These are phyloP conservation scores for Saccostrea glomerata DNA, from an alignment of 1,140 invertebrate species.

Conservation along the genomic window DNA sequence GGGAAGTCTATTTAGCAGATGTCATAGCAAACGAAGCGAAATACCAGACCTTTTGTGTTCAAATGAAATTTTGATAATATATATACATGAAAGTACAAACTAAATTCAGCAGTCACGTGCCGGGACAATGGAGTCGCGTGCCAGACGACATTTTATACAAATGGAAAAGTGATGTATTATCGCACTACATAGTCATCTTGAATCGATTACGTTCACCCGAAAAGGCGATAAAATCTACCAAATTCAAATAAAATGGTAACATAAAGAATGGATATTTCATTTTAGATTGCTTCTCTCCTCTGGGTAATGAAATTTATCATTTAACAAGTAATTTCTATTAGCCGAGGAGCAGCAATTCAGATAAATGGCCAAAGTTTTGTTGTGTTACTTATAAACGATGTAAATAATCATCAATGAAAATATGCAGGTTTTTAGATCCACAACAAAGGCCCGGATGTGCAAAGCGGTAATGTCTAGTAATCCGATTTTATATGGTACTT, in stretches of 20 bases:
- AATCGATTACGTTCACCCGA: not conserved
- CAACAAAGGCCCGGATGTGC: not conserved
- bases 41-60: not conserved
- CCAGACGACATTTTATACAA: not conserved
- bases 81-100: slow-evolving; percentile 13
- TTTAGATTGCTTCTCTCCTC: not conserved
- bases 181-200: not conserved
- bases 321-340: not conserved
- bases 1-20: slow-evolving; percentile 17
- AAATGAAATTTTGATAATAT: not conserved
- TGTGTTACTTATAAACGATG: not conserved
- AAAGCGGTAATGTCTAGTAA: not conserved
- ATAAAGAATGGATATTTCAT: not conserved
- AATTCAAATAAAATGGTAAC: not conserved
- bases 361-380: not conserved
- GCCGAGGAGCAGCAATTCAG: not conserved
- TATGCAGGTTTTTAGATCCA: not conserved
- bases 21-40: not conserved
- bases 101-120: not conserved
- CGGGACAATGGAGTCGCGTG: slow-evolving; percentile 22
- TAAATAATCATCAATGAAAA: not conserved
- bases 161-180: not conserved
- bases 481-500: not conserved
- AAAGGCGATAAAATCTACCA: not conserved
- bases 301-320: not conserved